Percentiles rank a stretch among this genome's conserved stretches.
These are phyloP conservation scores for Tychaedon coryphoeus DNA, from an alignment of 2,113 vertebrate species.

Conservation along the genomic window DNA sequence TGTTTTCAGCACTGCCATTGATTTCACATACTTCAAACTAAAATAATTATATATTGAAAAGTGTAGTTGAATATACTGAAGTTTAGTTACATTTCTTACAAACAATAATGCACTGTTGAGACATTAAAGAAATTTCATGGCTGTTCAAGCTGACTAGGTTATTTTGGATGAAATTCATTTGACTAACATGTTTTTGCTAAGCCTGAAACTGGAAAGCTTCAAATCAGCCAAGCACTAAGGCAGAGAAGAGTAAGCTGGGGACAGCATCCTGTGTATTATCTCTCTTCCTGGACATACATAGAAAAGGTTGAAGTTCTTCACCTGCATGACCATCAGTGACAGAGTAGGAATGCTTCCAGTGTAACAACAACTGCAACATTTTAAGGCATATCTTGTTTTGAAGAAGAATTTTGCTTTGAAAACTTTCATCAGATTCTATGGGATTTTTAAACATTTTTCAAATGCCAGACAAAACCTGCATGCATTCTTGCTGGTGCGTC, in stretches of 20 bases:
- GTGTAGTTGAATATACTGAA: background rate
- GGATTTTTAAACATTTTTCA: background rate
- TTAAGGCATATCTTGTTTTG: background rate
- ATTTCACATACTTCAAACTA: slow-evolving; percentile 21
- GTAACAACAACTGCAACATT: background rate
- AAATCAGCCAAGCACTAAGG: background rate
- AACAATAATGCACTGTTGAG: background rate
- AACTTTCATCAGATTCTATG: background rate
- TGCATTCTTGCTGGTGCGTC: background rate
- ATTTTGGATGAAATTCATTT: background rate
- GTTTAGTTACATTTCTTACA: background rate
- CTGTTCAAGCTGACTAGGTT: background rate
- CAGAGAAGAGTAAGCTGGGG: background rate
- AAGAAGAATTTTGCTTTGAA: background rate
- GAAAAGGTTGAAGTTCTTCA: background rate
- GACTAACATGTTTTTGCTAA: background rate
- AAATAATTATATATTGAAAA: background rate
- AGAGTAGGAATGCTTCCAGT: background rate
- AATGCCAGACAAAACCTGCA: background rate
- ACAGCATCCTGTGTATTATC: background rate
- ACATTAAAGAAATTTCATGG: background rate
- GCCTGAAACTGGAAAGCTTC: background rate
- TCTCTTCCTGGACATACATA: background rate
- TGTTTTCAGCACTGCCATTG: slow-evolving; percentile 29
- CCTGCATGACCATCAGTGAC: background rate